Conservation (phyloP, 1,140 invertebrate species). For the Batillaria attramentaria region DNA sequence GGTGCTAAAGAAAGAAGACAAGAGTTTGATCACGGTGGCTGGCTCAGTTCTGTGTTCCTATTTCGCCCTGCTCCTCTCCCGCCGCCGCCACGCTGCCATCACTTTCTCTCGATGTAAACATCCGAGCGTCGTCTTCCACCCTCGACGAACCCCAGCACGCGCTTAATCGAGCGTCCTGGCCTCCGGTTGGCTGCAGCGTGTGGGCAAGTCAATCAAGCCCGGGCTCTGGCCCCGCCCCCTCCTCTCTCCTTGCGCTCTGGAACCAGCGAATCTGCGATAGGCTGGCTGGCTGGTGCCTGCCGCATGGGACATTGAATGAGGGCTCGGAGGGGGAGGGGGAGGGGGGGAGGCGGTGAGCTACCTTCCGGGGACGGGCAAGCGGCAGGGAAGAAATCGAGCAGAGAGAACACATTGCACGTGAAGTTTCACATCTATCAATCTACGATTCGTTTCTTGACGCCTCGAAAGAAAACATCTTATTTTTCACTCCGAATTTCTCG, state of each 20-base stretch:
- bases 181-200: background rate
- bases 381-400: background rate
- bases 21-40: too few relatives aligned
- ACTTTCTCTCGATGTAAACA: background rate
- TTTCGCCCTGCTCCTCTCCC: background rate
- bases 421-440: slow-evolving; percentile 11
- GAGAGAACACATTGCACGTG: background rate
- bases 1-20: too few relatives aligned
- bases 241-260: background rate
- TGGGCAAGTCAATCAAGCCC: background rate
- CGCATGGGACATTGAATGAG: too few relatives aligned
- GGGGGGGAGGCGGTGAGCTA: background rate
- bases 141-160: background rate
- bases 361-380: background rate
- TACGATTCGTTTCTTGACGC: background rate
- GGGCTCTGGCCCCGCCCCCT: background rate
- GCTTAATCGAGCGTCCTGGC: slow-evolving; percentile 6
- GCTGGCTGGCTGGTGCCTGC: background rate
- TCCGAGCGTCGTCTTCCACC: slow-evolving; percentile 1
- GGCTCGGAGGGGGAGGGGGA: too few relatives aligned
- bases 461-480: too few relatives aligned
- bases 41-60: too few relatives aligned
- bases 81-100: too few relatives aligned
- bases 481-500: too few relatives aligned
- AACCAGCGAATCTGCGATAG: background rate